Evolutionary conservation across 1,140 invertebrate species (phyloP).

Genomic region (Cydia pomonella): DNA sequence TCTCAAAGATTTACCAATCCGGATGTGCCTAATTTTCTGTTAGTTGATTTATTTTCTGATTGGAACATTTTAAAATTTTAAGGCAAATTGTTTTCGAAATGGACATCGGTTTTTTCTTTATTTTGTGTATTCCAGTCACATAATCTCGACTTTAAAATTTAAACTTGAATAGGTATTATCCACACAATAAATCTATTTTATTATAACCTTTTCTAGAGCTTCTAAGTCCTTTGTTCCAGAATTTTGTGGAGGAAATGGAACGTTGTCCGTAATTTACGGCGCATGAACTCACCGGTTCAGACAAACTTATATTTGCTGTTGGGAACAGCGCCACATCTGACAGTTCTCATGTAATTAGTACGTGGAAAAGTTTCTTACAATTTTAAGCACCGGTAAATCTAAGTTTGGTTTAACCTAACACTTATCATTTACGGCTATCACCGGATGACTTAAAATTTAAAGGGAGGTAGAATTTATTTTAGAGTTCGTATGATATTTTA

Average conservation of each 20-base stretch:
- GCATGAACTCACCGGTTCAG: constrained; percentile 52
- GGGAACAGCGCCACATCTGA: background rate
- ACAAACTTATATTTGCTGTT: constrained; percentile 45
- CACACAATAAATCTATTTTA: constrained; percentile 34
- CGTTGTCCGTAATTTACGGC: constrained; percentile 61
- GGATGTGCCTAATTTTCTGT: background rate
- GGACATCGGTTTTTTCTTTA: background rate
- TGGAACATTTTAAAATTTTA: background rate
- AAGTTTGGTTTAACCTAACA: constrained; percentile 37
- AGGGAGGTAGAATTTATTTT: constrained; percentile 1
- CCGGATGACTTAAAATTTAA: constrained; percentile 23
- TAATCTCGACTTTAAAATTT: background rate
- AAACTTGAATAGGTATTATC: background rate
- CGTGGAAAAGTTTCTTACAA: background rate
- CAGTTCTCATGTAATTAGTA: constrained; percentile 18
- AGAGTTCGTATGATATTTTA: background rate
- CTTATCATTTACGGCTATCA: constrained; percentile 66
- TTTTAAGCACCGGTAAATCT: background rate
- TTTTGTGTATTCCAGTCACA: background rate
- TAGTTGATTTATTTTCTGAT: background rate
- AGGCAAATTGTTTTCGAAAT: background rate
- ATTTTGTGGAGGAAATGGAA: constrained; percentile 71
- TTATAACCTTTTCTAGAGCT: constrained; percentile 34
- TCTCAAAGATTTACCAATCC: background rate
- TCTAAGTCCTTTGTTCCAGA: constrained; percentile 41